Percentiles rank a stretch among this genome's conserved stretches.
These are phyloP conservation scores for Varanus komodoensis DNA, from an alignment of 2,113 vertebrate species.

Conservation along the genomic window DNA sequence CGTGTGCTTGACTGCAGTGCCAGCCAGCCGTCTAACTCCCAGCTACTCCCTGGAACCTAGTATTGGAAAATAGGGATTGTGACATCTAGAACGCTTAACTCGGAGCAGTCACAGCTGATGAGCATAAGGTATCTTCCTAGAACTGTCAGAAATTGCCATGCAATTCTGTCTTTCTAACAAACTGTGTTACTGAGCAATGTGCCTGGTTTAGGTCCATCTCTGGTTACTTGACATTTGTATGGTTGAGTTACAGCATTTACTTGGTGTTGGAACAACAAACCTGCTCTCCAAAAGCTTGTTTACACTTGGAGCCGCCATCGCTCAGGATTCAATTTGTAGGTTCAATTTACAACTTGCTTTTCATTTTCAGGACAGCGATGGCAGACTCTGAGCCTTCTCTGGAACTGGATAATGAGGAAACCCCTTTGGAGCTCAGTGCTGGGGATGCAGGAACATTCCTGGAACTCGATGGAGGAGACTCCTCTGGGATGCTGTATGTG, in stretches of 20 bases:
- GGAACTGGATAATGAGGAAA: neutral
- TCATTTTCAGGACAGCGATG: conserved; percentile 68
- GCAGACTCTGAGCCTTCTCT: conserved; percentile 45
- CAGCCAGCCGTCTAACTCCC: neutral
- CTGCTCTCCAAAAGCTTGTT: neutral
- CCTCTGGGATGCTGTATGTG: fast-evolving
- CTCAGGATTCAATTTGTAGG: neutral
- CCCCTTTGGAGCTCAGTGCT: conserved; percentile 8
- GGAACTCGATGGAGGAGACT: neutral
- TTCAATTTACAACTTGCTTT: neutral
- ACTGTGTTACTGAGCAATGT: neutral
- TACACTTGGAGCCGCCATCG: too few relatives aligned
- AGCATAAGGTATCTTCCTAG: neutral
- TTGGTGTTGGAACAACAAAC: too few relatives aligned
- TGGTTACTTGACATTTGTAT: neutral
- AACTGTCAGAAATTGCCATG: neutral
- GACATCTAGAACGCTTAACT: neutral
- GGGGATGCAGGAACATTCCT: neutral
- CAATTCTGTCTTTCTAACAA: neutral
- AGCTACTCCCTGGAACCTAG: neutral
- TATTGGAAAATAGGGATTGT: neutral
- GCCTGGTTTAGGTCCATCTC: neutral
- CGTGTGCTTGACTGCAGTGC: too few relatives aligned
- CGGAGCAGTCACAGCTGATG: neutral
- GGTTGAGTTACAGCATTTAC: neutral